phyloP scores from a whole-genome alignment of 2,113 vertebrate species.

The Coregonus clupeaformis region DNA sequence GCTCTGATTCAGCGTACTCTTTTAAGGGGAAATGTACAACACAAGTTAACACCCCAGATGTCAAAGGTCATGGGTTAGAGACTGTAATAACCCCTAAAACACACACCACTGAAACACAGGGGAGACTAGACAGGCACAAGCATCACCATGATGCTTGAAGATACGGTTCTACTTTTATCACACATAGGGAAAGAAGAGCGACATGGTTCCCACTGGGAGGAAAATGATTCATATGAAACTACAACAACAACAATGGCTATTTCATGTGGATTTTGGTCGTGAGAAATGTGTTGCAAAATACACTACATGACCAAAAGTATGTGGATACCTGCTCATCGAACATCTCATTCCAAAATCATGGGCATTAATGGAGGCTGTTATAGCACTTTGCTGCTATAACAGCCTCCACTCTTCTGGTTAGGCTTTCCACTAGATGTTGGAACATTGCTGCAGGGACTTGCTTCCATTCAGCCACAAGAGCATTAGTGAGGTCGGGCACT shows the following conservation, averaged over 20 bases:
- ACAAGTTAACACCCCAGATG: constrained; percentile 8
- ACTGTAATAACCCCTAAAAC: neutral
- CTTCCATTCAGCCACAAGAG: no score
- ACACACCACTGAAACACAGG: constrained; percentile 1
- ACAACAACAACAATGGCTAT: neutral
- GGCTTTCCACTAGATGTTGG: no score
- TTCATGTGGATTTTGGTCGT: neutral
- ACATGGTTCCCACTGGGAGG: neutral
- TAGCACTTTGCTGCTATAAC: no score
- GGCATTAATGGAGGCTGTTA: no score
- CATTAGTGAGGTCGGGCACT: no score
- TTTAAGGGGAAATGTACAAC: neutral
- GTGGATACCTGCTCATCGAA: no score
- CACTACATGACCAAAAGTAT: no score
- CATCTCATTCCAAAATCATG: no score
- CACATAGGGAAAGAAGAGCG: neutral
- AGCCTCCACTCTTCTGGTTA: no score
- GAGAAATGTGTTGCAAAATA: no score
- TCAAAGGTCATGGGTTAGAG: constrained; percentile 16
- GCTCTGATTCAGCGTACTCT: constrained; percentile 82
- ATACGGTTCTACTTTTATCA: neutral
- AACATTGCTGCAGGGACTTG: no score
- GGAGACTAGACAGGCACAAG: constrained; percentile 6
- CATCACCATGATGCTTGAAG: neutral
- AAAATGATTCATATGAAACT: no score